Conservation (phyloP, 2,888 invertebrate genomes). For the Rugalucina vietnamica region DNA sequence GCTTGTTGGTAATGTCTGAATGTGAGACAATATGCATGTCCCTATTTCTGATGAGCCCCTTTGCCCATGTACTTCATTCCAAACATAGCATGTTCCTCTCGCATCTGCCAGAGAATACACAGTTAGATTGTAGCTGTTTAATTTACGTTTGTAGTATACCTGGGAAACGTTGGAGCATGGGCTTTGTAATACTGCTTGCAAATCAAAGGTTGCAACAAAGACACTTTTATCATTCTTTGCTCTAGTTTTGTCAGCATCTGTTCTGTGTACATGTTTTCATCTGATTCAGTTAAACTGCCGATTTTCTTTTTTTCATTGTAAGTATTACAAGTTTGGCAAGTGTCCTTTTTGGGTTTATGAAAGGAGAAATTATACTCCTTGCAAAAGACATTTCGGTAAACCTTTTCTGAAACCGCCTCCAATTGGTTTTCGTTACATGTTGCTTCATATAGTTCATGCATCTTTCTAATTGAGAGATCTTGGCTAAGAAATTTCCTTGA, state of each 20-base stretch:
- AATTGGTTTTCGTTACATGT: not conserved
- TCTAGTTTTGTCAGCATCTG: slow-evolving; percentile 19
- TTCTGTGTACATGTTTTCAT: not conserved
- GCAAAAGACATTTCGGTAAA: not conserved
- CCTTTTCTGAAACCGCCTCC: slow-evolving; percentile 18
- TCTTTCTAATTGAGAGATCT: slow-evolving; percentile 25
- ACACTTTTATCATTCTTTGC: slow-evolving; percentile 15
- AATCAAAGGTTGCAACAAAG: slow-evolving; percentile 36
- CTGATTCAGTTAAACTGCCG: not conserved
- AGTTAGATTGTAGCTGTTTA: slow-evolving; percentile 38
- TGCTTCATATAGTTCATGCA: not conserved
- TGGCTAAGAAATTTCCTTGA: slow-evolving; percentile 15
- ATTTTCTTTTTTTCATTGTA: slow-evolving; percentile 19
- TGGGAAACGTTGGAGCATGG: slow-evolving; percentile 38
- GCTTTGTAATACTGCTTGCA: slow-evolving; percentile 33
- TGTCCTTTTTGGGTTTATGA: slow-evolving; percentile 47
- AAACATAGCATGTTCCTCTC: slow-evolving; percentile 27
- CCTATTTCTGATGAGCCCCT: slow-evolving; percentile 40
- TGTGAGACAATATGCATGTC: slow-evolving; percentile 20
- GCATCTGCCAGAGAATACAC: slow-evolving; percentile 23
- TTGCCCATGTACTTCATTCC: slow-evolving; percentile 36
- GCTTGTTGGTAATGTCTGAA: slow-evolving; percentile 15
- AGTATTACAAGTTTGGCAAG: slow-evolving; percentile 33
- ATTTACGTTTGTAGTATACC: slow-evolving; percentile 41
- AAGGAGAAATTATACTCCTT: slow-evolving; percentile 26